phyloP scores from a whole-genome alignment of 2,888 invertebrate genomes.

The Ethmia dodecea region DNA sequence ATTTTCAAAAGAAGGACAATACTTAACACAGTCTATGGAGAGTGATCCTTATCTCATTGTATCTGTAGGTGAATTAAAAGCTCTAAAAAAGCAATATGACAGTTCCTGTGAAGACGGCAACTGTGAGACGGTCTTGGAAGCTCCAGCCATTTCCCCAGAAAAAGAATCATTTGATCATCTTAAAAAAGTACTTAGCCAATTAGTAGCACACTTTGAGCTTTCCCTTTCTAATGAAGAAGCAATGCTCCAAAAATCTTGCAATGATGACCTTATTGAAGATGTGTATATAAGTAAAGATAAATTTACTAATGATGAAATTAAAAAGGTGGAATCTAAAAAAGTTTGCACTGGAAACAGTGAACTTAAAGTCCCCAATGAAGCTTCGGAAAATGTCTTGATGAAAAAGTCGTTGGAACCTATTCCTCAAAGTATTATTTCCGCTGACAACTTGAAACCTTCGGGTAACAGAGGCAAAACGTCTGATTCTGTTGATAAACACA shows the following conservation, averaged over 20 bases:
- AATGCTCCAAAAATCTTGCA: conserved; percentile 20
- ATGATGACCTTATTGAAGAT: conserved; percentile 21
- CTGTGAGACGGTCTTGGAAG: conserved; percentile 33
- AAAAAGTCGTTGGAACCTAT: no score
- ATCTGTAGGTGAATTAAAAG: conserved; percentile 67
- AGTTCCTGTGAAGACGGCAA: conserved; percentile 35
- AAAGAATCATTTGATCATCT: conserved; percentile 56
- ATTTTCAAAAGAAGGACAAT: conserved; percentile 86
- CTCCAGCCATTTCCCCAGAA: conserved; percentile 27
- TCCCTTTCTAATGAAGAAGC: conserved; percentile 42
- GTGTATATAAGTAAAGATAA: conserved; percentile 27
- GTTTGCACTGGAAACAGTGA: conserved; percentile 15
- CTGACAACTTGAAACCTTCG: no score
- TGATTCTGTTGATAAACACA: no score
- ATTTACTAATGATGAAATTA: conserved; percentile 24
- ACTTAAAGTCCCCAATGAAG: not conserved
- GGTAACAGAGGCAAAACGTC: no score
- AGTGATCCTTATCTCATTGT: conserved; percentile 75
- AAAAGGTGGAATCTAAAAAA: conserved; percentile 13
- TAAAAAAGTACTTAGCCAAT: conserved; percentile 61
- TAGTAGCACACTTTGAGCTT: conserved; percentile 58
- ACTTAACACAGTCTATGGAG: conserved; percentile 79
- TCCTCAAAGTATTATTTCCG: no score
- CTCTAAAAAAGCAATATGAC: conserved; percentile 43
- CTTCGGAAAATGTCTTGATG: conserved; percentile 1